Conservation (phyloP, 1,140 invertebrate species). For the Oncopodura yosiiana region DNA sequence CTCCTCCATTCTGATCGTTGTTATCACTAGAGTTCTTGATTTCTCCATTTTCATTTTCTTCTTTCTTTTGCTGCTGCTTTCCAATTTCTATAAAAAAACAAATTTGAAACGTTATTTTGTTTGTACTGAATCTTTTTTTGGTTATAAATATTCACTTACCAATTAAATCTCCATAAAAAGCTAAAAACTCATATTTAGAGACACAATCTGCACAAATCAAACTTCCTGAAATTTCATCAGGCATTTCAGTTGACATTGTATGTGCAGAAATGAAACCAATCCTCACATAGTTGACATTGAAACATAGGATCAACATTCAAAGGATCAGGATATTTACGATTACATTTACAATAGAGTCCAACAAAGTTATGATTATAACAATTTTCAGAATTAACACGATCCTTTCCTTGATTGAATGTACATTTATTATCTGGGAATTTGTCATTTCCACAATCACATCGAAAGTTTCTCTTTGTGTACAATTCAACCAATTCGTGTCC, state of each 20-base stretch:
- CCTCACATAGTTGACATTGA: constrained; percentile 88
- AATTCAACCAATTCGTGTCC: constrained; percentile 91
- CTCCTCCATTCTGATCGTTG: neutral
- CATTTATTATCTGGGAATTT: constrained; percentile 67
- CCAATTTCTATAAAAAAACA: too few relatives aligned
- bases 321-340: constrained; percentile 89
- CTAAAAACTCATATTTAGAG: constrained; percentile 24
- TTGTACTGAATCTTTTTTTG: too few relatives aligned
- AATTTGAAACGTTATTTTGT: too few relatives aligned
- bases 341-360: constrained; percentile 85
- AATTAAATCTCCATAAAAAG: constrained; percentile 12
- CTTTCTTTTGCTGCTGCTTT: too few relatives aligned
- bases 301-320: constrained; percentile 78
- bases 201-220: constrained; percentile 44
- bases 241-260: constrained; percentile 29
- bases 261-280: constrained; percentile 74
- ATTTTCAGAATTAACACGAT: constrained; percentile 60
- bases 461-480: constrained; percentile 91
- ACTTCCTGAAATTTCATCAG: constrained; percentile 41
- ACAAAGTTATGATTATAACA: constrained; percentile 91
- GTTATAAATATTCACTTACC: too few relatives aligned
- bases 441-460: constrained; percentile 93
- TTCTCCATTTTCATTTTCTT: too few relatives aligned
- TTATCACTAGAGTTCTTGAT: too few relatives aligned
- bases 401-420: constrained; percentile 50